These are phyloP conservation scores for Sinella curviseta DNA, from an alignment of 1,140 invertebrate genomes.

Conservation along the genomic window DNA sequence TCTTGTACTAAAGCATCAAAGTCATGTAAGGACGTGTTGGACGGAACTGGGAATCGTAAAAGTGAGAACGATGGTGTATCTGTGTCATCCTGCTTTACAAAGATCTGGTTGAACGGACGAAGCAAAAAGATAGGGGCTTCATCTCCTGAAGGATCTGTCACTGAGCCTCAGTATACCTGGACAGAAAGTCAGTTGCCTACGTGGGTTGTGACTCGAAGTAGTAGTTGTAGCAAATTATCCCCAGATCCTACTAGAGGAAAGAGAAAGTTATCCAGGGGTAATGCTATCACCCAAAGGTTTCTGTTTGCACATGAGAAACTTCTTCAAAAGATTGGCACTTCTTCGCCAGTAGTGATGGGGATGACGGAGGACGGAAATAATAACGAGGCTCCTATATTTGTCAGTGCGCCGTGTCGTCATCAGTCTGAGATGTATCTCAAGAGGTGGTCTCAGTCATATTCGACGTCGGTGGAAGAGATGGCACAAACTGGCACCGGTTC, in stretches of 20 bases:
- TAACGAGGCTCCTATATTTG: not conserved
- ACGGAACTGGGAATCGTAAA: not conserved
- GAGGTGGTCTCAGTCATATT: not conserved
- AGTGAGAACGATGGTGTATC: not conserved
- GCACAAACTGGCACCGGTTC: not conserved
- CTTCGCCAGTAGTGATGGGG: not conserved
- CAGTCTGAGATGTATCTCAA: not conserved
- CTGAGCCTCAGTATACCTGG: not conserved
- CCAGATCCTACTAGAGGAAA: not conserved
- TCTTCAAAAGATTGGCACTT: not conserved
- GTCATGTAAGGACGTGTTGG: not conserved
- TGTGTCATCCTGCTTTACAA: constrained; percentile 1
- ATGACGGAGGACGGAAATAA: not conserved
- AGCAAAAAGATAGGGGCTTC: not conserved
- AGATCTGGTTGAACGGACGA: not conserved
- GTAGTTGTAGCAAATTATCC: not conserved
- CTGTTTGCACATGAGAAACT: not conserved
- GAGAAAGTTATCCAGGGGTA: not conserved
- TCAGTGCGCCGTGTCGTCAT: not conserved
- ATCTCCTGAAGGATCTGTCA: not conserved
- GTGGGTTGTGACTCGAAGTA: not conserved
- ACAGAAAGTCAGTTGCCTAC: not conserved
- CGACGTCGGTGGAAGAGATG: not conserved
- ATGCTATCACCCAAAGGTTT: not conserved
- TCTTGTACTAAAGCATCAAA: not conserved